Conservation (phyloP, 2,797 vertebrate species). For the Podargus strigoides region DNA sequence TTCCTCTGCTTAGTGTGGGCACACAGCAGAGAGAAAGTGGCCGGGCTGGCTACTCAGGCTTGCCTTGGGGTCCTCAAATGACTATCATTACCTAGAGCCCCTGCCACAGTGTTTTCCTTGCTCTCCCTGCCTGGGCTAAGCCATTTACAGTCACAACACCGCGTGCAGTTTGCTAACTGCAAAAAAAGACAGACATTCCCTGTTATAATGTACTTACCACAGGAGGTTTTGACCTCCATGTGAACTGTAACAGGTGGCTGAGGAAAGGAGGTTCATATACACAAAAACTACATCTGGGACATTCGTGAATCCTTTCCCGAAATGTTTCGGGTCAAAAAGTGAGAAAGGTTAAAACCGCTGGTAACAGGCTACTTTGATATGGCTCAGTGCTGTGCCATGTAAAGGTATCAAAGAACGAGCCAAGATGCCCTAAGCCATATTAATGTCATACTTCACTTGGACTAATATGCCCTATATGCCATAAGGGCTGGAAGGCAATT, state of each 20-base stretch:
- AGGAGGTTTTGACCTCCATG: neutral
- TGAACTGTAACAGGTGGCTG: neutral
- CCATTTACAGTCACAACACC: neutral
- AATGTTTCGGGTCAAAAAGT: neutral
- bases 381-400: neutral
- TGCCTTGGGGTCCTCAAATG: neutral
- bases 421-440: neutral
- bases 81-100: neutral
- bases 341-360: neutral
- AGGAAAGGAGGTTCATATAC: neutral
- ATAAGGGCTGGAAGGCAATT: neutral
- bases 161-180: accelerated
- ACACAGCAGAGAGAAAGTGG: neutral
- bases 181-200: neutral
- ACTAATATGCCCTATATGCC: neutral
- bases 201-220: neutral
- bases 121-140: neutral
- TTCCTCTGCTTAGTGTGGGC: neutral
- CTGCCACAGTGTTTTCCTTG: neutral
- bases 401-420: neutral
- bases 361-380: neutral
- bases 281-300: neutral
- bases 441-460: neutral
- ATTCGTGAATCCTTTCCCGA: neutral
- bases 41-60: neutral